Conservation (phyloP, 2,113 vertebrate species). For the Cyphomyrus discorhynchus region DNA sequence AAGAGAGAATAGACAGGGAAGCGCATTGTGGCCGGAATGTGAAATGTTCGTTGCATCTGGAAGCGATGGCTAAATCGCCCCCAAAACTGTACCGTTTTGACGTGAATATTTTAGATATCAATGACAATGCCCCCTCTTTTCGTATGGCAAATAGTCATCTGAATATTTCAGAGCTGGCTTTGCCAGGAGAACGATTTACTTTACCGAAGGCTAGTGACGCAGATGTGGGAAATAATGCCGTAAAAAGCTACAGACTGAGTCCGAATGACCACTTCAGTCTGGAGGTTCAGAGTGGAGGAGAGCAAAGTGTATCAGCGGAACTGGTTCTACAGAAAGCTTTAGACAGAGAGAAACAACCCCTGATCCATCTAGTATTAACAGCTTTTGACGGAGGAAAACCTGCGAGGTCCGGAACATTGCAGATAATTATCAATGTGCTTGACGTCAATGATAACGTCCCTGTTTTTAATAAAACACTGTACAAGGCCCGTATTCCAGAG, state of each 20-base stretch:
- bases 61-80: constrained; percentile 59
- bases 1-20: constrained; percentile 65
- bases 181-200: constrained; percentile 53
- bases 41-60: constrained; percentile 54
- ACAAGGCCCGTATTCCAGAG: constrained; percentile 54
- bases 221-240: constrained; percentile 50
- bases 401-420: constrained; percentile 43
- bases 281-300: constrained; percentile 54
- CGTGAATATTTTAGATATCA: constrained; percentile 60
- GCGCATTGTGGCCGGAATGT: constrained; percentile 51
- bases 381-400: constrained; percentile 57
- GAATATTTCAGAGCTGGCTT: constrained; percentile 49
- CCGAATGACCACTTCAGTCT: constrained; percentile 56
- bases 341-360: constrained; percentile 26
- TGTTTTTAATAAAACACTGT: constrained; percentile 51
- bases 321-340: constrained; percentile 30
- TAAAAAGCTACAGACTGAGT: constrained; percentile 65
- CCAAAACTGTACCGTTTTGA: constrained; percentile 56
- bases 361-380: background rate
- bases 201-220: constrained; percentile 61
- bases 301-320: constrained; percentile 53
- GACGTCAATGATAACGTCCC: constrained; percentile 73
- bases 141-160: constrained; percentile 42
- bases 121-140: constrained; percentile 64
- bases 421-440: constrained; percentile 56